Evolutionary conservation across 2,113 vertebrate genomes (phyloP), one percentile per base, ranked within the genome.

Genomic region (Xenopus laevis): DNA sequence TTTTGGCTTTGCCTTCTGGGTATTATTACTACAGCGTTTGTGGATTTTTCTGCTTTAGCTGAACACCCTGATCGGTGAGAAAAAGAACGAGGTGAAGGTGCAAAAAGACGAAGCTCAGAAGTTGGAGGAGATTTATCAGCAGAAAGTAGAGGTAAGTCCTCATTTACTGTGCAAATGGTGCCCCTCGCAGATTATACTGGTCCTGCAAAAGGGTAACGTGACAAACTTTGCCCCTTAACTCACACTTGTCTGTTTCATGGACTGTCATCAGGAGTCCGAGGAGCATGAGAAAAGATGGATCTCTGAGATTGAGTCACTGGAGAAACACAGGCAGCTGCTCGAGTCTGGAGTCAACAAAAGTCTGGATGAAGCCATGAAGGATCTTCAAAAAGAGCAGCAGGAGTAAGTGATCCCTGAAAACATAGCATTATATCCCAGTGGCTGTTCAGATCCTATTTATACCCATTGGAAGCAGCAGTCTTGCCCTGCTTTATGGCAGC

Each of bases 51-150:
- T 72, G 30, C 68, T 79, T 13, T 74, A 92, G 91, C 65, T 88
- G 76, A 88, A 82, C 18, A 83, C 83, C 52, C 87, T 91, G 87
- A 79, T 86, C 77, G 81, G 30, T 1, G 89, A 92, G 16, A 87
- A 82, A 57, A 87, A 81, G 66, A 88, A 81, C 50, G 79, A 30
- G 16, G 81, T 89, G 16, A 88, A 82, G 80, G 84, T 21, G 11
- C 79, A 87, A 27, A 89, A 85, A 58, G 88, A 91, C 77, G 89
- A 91, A 81, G 85, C 84, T 47, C 89, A 92, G 61, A 91, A 89
- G 71, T 72, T 92, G 60, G 88, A 92, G 55, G 89, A 89, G 33
- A 83, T 87, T 55, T 83, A 84, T 23, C 85, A 87, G 20, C 85
- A 90, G 63, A 91, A 89, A 55, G 81, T 86, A 21, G 88, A 90